A percentile compares a stretch with the other conserved stretches of the same genome.
Conservation (phyloP, 2,888 invertebrate species). For the Dendrolimus pini region DNA sequence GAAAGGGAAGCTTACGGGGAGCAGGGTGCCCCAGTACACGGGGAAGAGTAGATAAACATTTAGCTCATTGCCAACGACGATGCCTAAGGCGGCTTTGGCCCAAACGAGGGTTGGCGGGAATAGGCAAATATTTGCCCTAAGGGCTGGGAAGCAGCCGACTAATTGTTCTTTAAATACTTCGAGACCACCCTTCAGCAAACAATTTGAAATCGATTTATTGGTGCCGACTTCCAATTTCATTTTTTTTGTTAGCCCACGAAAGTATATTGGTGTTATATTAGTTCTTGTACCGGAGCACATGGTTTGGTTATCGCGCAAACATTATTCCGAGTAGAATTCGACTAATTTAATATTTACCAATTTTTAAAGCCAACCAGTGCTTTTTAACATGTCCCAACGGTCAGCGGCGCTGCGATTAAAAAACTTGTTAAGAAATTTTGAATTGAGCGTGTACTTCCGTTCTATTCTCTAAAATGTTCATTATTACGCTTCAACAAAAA, state of each 20-base stretch:
- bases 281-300: conserved; percentile 18
- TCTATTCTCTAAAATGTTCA: conserved; percentile 4
- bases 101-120: conserved; percentile 71
- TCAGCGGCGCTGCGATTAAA: too few relatives aligned
- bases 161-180: conserved; percentile 75
- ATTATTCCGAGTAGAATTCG: conserved; percentile 25
- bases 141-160: conserved; percentile 69
- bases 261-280: conserved; percentile 31
- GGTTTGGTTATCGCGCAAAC: conserved; percentile 50
- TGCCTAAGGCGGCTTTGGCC: conserved; percentile 58
- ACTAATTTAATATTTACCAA: conserved; percentile 14
- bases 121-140: conserved; percentile 67
- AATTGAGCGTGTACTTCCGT: too few relatives aligned
- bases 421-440: too few relatives aligned
- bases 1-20: conserved; percentile 32
- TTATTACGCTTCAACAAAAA: conserved; percentile 23
- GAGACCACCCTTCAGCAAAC: conserved; percentile 63
- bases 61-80: conserved; percentile 51
- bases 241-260: conserved; percentile 33
- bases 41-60: conserved; percentile 63
- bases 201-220: conserved; percentile 67
- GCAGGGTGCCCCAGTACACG: conserved; percentile 48
- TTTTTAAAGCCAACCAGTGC: background rate
- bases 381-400: background rate
- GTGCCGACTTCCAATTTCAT: conserved; percentile 47